A percentile compares a stretch with the other conserved stretches of the same genome.
These are phyloP conservation scores for Zygothrica quintamaculata DNA, from an alignment of 2,888 invertebrate species.

Conservation along the genomic window DNA sequence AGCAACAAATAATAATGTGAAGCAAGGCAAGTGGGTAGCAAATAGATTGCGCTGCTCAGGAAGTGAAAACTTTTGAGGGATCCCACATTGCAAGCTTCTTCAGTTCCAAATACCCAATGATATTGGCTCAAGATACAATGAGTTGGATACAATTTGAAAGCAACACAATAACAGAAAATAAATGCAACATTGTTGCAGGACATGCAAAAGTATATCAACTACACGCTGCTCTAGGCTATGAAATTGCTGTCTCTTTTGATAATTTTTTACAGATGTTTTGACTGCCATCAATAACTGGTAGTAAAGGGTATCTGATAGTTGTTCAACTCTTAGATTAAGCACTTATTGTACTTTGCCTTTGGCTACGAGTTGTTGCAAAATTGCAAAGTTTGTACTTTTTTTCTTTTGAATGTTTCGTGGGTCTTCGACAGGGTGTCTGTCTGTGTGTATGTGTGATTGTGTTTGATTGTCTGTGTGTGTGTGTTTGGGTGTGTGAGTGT, in stretches of 20 bases:
- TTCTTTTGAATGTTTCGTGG: conserved; percentile 34
- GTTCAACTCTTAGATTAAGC: not conserved
- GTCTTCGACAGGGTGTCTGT: conserved; percentile 10
- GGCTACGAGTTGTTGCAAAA: conserved; percentile 55
- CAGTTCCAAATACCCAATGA: conserved; percentile 17
- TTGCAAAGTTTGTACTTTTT: conserved; percentile 51
- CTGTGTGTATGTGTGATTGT: conserved; percentile 5
- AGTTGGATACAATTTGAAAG: not conserved
- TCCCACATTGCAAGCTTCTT: conserved; percentile 17
- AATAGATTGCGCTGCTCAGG: conserved; percentile 60
- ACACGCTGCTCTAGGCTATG: too few species aligned
- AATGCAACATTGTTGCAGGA: too few species aligned
- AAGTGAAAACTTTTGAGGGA: conserved; percentile 61
- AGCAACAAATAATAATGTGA: conserved; percentile 61
- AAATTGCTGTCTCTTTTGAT: too few species aligned
- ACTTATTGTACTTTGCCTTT: not conserved
- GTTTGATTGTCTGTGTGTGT: conserved; percentile 2
- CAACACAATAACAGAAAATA: too few species aligned
- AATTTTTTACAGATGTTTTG: too few species aligned
- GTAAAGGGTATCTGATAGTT: conserved; percentile 6
- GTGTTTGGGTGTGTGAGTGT: not conserved
- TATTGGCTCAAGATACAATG: not conserved
- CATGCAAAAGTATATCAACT: too few species aligned
- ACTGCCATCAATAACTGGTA: too few species aligned
- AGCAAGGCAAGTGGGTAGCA: conserved; percentile 45